Evolutionary conservation across 2,888 invertebrate species (phyloP).

Genomic region (Amiota mariae): DNA sequence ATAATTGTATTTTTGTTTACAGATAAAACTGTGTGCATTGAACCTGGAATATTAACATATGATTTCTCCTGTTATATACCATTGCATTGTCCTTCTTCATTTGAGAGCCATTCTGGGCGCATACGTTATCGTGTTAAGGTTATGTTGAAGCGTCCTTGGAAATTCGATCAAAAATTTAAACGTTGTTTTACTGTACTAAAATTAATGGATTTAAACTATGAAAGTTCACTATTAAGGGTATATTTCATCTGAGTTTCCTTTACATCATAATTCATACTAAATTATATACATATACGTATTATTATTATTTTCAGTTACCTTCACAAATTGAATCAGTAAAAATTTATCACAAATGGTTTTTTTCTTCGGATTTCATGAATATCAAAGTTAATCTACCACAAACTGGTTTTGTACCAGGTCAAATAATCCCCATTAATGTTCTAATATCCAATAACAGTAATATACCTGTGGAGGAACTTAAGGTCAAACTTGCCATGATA

Average conservation of each 20-base stretch:
- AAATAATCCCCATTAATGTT: constrained; percentile 65
- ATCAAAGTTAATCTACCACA: constrained; percentile 62
- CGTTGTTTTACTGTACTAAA: constrained; percentile 85
- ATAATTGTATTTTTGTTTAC: constrained; percentile 47
- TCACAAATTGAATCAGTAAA: constrained; percentile 53
- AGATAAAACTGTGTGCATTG: constrained; percentile 62
- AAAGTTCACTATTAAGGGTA: too few species aligned
- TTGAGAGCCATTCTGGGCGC: constrained; percentile 74
- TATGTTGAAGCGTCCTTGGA: constrained; percentile 87
- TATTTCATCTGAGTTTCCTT: too few species aligned
- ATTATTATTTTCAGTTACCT: constrained; percentile 52
- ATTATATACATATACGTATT: too few species aligned
- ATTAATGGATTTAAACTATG: constrained; percentile 76
- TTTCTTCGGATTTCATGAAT: constrained; percentile 57
- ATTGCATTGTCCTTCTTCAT: constrained; percentile 75
- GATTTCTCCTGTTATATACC: constrained; percentile 75
- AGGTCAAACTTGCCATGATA: constrained; percentile 59
- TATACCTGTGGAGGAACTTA: constrained; percentile 70
- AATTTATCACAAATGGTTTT: constrained; percentile 65
- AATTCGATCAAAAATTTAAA: constrained; percentile 80
- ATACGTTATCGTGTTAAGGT: constrained; percentile 78
- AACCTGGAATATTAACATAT: constrained; percentile 74
- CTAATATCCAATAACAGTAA: constrained; percentile 77
- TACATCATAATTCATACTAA: too few species aligned
- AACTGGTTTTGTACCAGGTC: constrained; percentile 70